Evolutionary conservation across 2,888 invertebrate species (phyloP).

Genomic region (Creontiades dilutus): DNA sequence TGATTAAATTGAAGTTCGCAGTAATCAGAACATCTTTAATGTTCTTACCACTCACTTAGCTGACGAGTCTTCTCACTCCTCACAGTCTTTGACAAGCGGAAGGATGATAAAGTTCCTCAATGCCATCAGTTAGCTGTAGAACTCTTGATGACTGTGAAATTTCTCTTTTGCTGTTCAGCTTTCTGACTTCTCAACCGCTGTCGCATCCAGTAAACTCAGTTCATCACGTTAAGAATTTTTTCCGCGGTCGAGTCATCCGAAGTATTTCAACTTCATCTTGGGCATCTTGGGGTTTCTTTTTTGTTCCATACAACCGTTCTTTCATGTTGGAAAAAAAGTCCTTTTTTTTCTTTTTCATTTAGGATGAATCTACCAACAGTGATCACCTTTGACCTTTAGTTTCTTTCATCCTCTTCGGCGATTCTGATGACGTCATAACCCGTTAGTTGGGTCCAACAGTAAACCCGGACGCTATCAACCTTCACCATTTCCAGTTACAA

Average conservation of each 20-base stretch:
- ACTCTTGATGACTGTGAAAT: conserved; percentile 1
- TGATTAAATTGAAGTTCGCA: too few relatives aligned
- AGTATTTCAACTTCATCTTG: background rate
- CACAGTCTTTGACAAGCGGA: too few relatives aligned
- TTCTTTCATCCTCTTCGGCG: conserved; percentile 8
- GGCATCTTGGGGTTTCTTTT: background rate
- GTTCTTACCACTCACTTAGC: too few relatives aligned
- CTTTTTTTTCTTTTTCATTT: conserved; percentile 15
- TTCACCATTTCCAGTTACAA: background rate
- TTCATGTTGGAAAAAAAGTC: background rate
- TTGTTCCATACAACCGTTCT: background rate
- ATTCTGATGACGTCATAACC: conserved; percentile 37
- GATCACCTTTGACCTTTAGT: conserved; percentile 23
- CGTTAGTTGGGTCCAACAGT: conserved; percentile 35
- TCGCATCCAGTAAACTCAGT: background rate
- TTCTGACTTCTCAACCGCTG: background rate
- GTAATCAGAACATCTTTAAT: too few relatives aligned
- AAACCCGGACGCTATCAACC: background rate
- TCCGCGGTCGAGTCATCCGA: background rate
- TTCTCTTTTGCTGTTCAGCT: background rate
- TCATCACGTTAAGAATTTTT: background rate
- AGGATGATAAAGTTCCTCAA: too few relatives aligned
- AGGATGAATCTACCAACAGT: conserved; percentile 18
- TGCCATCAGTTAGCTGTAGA: background rate
- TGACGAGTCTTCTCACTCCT: too few relatives aligned